phyloP scores from a whole-genome alignment of 2,888 invertebrate genomes.

The Apamea monoglypha region DNA sequence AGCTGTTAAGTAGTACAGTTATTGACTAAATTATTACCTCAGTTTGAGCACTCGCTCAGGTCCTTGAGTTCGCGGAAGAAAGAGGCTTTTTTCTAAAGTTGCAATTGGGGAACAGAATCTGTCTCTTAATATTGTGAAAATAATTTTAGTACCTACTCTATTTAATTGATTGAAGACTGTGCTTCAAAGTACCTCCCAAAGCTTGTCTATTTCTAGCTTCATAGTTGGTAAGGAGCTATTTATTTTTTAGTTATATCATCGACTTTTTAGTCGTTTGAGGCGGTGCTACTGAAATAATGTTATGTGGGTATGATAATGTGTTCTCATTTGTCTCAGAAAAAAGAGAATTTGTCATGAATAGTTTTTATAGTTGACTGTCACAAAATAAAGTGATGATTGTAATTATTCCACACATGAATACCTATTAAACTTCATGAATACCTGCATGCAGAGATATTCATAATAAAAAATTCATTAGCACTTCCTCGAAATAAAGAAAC shows the following conservation, averaged over 20 bases:
- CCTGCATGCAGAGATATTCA: neutral
- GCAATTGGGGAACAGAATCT: neutral
- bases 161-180: conserved; percentile 66
- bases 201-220: conserved; percentile 67
- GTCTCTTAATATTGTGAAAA: conserved; percentile 1
- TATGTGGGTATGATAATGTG: neutral
- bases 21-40: neutral
- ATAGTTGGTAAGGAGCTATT: conserved; percentile 70
- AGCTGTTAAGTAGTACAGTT: neutral
- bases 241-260: conserved; percentile 67
- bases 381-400: neutral
- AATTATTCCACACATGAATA: neutral
- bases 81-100: neutral
- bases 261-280: conserved; percentile 79
- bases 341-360: neutral
- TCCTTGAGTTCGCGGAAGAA: neutral
- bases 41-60: neutral
- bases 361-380: conserved; percentile 1
- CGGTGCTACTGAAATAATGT: conserved; percentile 79
- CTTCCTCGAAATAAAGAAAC: conserved; percentile 81
- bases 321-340: neutral
- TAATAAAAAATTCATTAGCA: conserved; percentile 76
- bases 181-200: conserved; percentile 72
- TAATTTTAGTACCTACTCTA: conserved; percentile 25
- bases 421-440: neutral